Percentiles rank a stretch among this genome's conserved stretches.
Evolutionary conservation across 2,797 vertebrate species (phyloP).

Genomic region (Ibycter americanus): DNA sequence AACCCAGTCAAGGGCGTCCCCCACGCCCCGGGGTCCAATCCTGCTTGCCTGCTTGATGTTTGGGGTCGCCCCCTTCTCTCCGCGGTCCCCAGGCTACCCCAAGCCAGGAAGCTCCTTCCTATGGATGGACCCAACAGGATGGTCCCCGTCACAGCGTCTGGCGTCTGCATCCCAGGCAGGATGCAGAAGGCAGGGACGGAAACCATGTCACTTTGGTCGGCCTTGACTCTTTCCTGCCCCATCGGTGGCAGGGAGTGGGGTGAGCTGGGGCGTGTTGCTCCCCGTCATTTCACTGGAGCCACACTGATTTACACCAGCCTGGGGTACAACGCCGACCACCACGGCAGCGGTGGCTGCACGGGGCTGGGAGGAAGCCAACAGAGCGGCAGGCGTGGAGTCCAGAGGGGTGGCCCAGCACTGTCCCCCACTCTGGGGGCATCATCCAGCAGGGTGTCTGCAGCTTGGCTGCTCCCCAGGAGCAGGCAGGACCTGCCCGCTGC

Average conservation of each 20-base stretch:
- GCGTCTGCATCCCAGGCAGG: neutral
- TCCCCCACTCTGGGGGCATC: neutral
- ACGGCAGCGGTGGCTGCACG: rapidly evolving
- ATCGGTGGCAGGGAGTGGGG: rapidly evolving
- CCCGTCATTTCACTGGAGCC: rapidly evolving
- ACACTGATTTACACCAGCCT: neutral
- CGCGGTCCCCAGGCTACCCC: rapidly evolving
- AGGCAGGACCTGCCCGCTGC: neutral
- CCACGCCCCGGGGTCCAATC: rapidly evolving
- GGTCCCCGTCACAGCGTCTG: neutral
- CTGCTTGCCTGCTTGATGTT: neutral
- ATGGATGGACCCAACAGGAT: neutral
- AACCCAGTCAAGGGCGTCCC: neutral
- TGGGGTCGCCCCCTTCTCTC: neutral
- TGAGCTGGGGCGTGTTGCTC: rapidly evolving
- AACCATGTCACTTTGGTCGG: neutral
- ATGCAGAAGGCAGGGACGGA: neutral
- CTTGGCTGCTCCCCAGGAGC: neutral
- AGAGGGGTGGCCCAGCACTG: neutral
- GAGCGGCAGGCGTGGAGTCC: rapidly evolving
- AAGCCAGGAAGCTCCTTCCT: neutral
- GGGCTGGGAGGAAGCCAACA: rapidly evolving
- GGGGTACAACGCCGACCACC: rapidly evolving
- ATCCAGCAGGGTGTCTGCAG: neutral
- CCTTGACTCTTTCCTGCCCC: neutral